Base-by-base conservation (phyloP, 1,140 invertebrate genomes). In the Papilio glaucus region DNA sequence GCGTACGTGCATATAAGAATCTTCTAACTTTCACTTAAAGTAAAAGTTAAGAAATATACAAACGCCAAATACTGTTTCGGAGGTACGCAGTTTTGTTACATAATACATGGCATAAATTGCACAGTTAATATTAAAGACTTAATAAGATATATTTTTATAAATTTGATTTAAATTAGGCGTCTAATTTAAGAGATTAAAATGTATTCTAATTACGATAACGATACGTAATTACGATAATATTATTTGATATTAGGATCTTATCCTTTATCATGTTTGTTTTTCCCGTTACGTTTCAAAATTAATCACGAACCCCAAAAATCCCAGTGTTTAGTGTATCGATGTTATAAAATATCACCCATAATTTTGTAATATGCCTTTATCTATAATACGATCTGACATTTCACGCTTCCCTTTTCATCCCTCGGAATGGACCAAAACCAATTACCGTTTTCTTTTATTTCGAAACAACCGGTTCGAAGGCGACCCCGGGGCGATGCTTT, bases 361-460 rank as follows among this genome's bases (percentile, higher is more conserved):
- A 69, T 69, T 42, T n/a, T 18, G 2, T 69, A 26, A n/a, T 21
- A 37, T 69, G 10, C 26, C 53, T 42, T 69, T 53, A 69, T 37
- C 41, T 69, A 53, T 53, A 53, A 69, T 69, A 74, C 69, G 42
- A 57, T 57, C 49, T 76, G 68, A 45, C 29, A 69, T 79, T 83
- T 81, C 72, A 83, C 80, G 81, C 83, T 83, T 78, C 77, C 75
- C 78, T 73, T 73, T 82, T 78, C 77, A 78, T 75, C 78, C 80
- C 80, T 80, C 78, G 29, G 53, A 9, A 39, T 38, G 37, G 67
- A 72, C 67, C 74, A 80, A 78, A 84, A 77, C 42, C 78, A 82
- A 77, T 85, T 77, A 72, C 73, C 71, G 74, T 67, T 53, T 77
- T 67, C 75, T 84, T 74, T 78, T 77, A 71, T 69, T 74, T 10